Evolutionary conservation across 2,888 invertebrate genomes (phyloP).

Genomic region (Ophioninae sp.): DNA sequence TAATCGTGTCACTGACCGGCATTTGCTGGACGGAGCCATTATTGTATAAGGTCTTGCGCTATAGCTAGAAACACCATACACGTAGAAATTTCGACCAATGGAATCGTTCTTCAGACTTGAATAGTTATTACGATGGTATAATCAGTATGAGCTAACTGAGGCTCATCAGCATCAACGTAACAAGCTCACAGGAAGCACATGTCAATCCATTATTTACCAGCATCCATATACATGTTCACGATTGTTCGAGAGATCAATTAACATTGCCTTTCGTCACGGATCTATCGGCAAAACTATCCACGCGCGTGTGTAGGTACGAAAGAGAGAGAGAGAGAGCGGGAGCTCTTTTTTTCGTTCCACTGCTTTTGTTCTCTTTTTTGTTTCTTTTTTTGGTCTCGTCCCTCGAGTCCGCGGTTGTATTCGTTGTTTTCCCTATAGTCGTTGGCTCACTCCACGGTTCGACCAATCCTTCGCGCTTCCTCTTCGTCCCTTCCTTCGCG

Average conservation of each 20-base stretch:
- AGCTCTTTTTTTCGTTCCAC: conserved; percentile 37
- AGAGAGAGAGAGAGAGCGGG: too few species aligned
- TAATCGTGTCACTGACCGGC: neutral
- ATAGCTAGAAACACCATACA: neutral
- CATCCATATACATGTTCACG: conserved; percentile 33
- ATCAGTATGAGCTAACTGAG: neutral
- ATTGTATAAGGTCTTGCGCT: neutral
- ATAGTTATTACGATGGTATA: neutral
- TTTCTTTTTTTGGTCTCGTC: neutral
- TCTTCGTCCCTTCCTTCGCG: conserved; percentile 63
- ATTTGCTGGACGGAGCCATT: neutral
- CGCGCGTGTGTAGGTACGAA: conserved; percentile 22
- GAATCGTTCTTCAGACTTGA: neutral
- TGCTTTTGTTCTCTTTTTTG: conserved; percentile 1
- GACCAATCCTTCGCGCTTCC: conserved; percentile 53
- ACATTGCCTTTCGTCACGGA: conserved; percentile 64
- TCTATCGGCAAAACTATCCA: conserved; percentile 45
- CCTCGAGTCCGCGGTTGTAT: conserved; percentile 31
- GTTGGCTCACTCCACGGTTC: conserved; percentile 44
- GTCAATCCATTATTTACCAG: neutral
- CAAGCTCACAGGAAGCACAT: neutral
- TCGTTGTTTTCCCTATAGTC: conserved; percentile 40
- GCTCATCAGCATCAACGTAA: neutral
- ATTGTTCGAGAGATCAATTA: conserved; percentile 63
- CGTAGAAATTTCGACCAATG: neutral